Base-by-base conservation (phyloP, 1,140 invertebrate species). In the Phenacoccus solenopsis region DNA sequence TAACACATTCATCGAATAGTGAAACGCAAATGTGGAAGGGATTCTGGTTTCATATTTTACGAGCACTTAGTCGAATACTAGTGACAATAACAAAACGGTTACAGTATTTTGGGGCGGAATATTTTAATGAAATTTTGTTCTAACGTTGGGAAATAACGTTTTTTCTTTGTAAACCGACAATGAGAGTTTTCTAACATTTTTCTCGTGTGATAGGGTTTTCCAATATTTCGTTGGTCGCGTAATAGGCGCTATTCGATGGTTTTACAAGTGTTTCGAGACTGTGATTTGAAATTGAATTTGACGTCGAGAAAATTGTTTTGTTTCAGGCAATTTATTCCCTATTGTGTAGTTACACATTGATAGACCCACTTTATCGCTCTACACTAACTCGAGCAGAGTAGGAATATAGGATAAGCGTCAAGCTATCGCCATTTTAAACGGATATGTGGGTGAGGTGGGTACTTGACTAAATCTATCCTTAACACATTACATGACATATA, bases 121-220 rank as follows among this genome's bases (percentile, higher is more conserved):
- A 49, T 49, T 49, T 49, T 49, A 49, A 49, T 49, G 38, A 49
- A 49, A 49, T 49, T 49, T 49, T 49, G 38, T 49, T 49, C 38
- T 49, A 49, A n/a, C 38, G 38, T n/a, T 49, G 20, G 4, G 16
- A 16, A 9, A 49, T 49, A 16, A 16, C 38, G 38, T 4, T 16
- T 49, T 49, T n/a, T 9, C 38, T 9, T 49, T 16, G 38, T 16
- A 16, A 49, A 49, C 38, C 38, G 20, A 49, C 38, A 49, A 16
- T 49, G 20, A 49, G 38, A n/a, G 38, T 49, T 49, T 49, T 49
- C 38, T 49, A 49, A 49, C 38, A 49, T 49, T 49, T 49, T 49
- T 49, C 5, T 49, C 20, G 38, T 2, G 5, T 49, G 38, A 49
- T 49, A 16, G 38, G 5, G 38, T 49, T 49, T 49, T 49, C 20